Conservation (phyloP, 2,888 invertebrate species). For the Tanaodytes sp. region DNA sequence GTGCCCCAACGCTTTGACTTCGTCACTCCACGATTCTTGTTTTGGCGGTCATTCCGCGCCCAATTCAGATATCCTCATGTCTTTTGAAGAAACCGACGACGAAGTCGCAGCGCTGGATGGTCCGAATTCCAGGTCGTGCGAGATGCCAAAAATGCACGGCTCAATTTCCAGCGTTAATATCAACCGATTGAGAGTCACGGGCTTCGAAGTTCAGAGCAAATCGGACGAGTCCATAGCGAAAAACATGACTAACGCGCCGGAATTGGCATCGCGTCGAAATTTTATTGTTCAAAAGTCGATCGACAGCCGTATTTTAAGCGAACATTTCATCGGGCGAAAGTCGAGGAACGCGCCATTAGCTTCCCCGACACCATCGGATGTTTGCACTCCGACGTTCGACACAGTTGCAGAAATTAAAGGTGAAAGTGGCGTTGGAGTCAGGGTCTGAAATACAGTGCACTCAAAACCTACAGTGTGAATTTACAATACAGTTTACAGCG, state of each 20-base stretch:
- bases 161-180: slow-evolving; percentile 66
- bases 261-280: slow-evolving; percentile 60
- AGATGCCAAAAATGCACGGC: slow-evolving; percentile 43
- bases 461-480: too few species aligned
- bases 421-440: slow-evolving; percentile 63
- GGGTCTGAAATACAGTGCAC: slow-evolving; percentile 56
- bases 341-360: slow-evolving; percentile 64
- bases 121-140: slow-evolving; percentile 8
- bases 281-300: slow-evolving; percentile 57
- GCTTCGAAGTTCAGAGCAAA: slow-evolving; percentile 61
- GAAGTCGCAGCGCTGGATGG: slow-evolving; percentile 38
- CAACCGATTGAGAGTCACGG: slow-evolving; percentile 38
- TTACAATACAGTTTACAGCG: too few species aligned
- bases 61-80: slow-evolving; percentile 67
- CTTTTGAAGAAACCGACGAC: slow-evolving; percentile 66
- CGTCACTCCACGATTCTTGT: slow-evolving; percentile 67
- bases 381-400: slow-evolving; percentile 68
- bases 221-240: slow-evolving; percentile 65
- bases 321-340: slow-evolving; percentile 57
- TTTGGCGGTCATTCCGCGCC: slow-evolving; percentile 67
- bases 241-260: slow-evolving; percentile 57
- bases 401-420: slow-evolving; percentile 64
- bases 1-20: slow-evolving; percentile 67
- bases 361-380: slow-evolving; percentile 66
- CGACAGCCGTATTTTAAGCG: slow-evolving; percentile 58